Base-by-base conservation (phyloP, 2,888 invertebrate species). In the Cecidostiba fungosa region DNA sequence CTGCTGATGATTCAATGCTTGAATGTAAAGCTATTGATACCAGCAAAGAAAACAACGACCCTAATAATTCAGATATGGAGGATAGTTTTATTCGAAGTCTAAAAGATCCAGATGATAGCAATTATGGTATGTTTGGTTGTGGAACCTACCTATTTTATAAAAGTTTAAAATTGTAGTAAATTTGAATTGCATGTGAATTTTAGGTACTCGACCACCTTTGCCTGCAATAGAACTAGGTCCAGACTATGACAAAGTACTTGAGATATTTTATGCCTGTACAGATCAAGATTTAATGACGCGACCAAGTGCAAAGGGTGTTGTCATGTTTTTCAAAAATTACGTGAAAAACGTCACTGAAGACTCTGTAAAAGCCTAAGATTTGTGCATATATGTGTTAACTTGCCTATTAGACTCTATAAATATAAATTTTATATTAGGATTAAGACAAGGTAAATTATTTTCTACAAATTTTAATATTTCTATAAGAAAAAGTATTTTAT, bases 191-290 rank as follows among this genome's bases (percentile, higher is more conserved):
- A 12, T 43, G 43, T 43, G 43, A 1, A 70, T 79, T 87, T 26
- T 29, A 95, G 97, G 97, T 66, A 96, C 96, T 1, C 94, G 97
- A 0, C 97, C 97, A 0, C 93, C 94, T 0, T 90, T 97, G 26
- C 97, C 97, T 0, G 94, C 94, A 84, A 95, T 96, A 86, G 93
- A 94, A 36, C 92, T 96, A 0, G 94, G 94, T 84, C 92, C 94
- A n/a, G 94, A 94, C 47, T 97, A 97, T 90, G 94, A 94, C 16
- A 93, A 94, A 8, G 94, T 97, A 0, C 94, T 97, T 1, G 95
- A 96, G 59, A 89, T 97, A 86, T 97, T 96, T 94, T 95, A 95
- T 92, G 94, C 95, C 88, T 97, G 97, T 91, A 97, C 97, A 0
- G 95, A 96, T 91, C 91, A 93, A 14, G 92, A 94, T 87, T 94